phyloP scores from a whole-genome alignment of 2,888 invertebrate species.

The Caenorhabditis sp. region DNA sequence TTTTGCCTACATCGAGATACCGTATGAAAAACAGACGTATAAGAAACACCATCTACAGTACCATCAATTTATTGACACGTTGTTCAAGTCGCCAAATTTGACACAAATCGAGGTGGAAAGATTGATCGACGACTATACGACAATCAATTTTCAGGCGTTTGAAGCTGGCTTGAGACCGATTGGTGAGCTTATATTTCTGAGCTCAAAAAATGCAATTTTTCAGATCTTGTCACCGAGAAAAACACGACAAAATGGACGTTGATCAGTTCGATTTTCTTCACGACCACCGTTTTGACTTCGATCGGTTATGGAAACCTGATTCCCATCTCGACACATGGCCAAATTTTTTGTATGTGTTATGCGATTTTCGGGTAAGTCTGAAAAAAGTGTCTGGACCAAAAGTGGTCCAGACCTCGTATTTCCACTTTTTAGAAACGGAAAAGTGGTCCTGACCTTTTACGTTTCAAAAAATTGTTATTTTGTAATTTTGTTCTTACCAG shows the following conservation, averaged over 20 bases:
- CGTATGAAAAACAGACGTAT: constrained; percentile 51
- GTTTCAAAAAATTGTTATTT: too few relatives aligned
- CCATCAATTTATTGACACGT: constrained; percentile 19
- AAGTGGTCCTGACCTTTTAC: too few relatives aligned
- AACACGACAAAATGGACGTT: constrained; percentile 61
- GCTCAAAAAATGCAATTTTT: not conserved
- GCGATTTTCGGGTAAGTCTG: constrained; percentile 62
- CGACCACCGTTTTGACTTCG: constrained; percentile 60
- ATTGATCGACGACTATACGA: constrained; percentile 60
- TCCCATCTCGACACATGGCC: constrained; percentile 64
- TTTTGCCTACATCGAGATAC: constrained; percentile 50
- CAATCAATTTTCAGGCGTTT: constrained; percentile 59
- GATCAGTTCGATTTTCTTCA: constrained; percentile 63
- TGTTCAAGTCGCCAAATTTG: constrained; percentile 15
- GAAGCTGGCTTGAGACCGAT: constrained; percentile 53
- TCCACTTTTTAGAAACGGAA: too few relatives aligned
- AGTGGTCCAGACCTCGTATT: too few relatives aligned
- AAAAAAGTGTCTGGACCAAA: too few relatives aligned
- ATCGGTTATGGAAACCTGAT: constrained; percentile 67
- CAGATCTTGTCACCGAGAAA: constrained; percentile 5
- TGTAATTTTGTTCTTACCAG: too few relatives aligned
- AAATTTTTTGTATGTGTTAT: constrained; percentile 67
- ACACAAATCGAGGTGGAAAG: constrained; percentile 25
- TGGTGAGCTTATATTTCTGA: constrained; percentile 13
- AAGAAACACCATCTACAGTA: constrained; percentile 28